Percentiles rank a stretch among this genome's conserved stretches.
Conservation (phyloP, 2,888 invertebrate species). For the Mesorhabditis spiculigera region DNA sequence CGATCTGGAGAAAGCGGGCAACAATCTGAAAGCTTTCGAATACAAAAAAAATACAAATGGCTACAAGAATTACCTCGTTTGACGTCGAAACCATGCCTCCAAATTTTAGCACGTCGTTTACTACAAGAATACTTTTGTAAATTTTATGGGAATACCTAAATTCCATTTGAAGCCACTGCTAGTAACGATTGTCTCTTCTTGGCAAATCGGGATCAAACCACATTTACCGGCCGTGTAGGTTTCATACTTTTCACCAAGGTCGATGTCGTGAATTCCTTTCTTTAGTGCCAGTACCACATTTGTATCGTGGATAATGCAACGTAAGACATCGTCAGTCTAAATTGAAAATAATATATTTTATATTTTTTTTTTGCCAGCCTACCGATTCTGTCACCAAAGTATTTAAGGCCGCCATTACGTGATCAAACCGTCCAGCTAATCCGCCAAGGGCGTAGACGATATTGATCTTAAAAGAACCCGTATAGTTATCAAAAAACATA, state of each 20-base stretch:
- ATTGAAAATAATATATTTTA: background rate
- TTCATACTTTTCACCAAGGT: background rate
- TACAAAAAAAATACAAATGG: slow-evolving; percentile 6
- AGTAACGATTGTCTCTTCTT: slow-evolving; percentile 37
- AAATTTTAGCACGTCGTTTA: slow-evolving; percentile 19
- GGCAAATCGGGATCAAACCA: slow-evolving; percentile 48
- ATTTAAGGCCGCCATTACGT: slow-evolving; percentile 44
- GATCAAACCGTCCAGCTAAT: slow-evolving; percentile 50
- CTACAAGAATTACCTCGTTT: slow-evolving; percentile 20
- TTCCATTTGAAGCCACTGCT: slow-evolving; percentile 49
- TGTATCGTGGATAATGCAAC: slow-evolving; percentile 20
- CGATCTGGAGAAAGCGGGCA: slow-evolving; percentile 9
- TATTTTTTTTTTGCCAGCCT: background rate
- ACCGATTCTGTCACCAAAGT: slow-evolving; percentile 19
- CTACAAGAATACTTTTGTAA: slow-evolving; percentile 14
- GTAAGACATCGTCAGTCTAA: no score
- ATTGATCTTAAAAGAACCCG: slow-evolving; percentile 13
- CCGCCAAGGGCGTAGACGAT: slow-evolving; percentile 37
- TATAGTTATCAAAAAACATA: background rate
- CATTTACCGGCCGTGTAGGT: slow-evolving; percentile 21
- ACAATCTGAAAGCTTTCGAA: background rate
- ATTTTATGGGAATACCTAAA: slow-evolving; percentile 20
- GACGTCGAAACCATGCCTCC: slow-evolving; percentile 31
- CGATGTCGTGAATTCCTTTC: slow-evolving; percentile 16
- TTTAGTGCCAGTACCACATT: slow-evolving; percentile 25